Conservation (phyloP, 1,140 invertebrate genomes). For the Yoshiicerus persimilis region DNA sequence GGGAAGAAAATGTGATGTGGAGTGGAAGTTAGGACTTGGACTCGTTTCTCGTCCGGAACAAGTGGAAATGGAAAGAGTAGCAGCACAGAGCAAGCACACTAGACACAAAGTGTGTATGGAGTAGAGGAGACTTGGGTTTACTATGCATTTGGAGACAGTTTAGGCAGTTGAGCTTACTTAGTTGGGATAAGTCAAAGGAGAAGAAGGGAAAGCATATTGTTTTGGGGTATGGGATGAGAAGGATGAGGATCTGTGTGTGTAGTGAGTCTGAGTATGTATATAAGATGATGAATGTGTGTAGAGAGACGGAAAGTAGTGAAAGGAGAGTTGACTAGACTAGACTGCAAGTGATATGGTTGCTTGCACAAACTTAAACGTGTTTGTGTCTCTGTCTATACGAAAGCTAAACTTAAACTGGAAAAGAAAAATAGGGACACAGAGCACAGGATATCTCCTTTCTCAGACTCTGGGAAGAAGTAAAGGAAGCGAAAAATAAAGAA, state of each 20-base stretch:
- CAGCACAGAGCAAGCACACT: not conserved
- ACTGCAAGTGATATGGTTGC: slow-evolving; percentile 6
- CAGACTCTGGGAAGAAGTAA: not conserved
- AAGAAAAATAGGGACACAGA: not conserved
- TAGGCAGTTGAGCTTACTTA: not conserved
- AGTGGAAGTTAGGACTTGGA: not conserved
- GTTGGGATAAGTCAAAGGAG: not conserved
- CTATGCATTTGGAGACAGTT: not conserved
- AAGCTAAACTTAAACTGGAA: not conserved
- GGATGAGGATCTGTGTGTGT: not conserved
- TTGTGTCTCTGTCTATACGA: not conserved
- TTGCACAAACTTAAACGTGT: slow-evolving; percentile 17
- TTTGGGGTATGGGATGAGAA: not conserved
- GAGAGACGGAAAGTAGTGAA: not conserved
- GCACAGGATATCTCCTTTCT: not conserved
- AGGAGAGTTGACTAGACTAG: not conserved
- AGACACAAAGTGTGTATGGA: no score
- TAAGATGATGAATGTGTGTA: slow-evolving; percentile 11
- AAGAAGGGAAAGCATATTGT: not conserved
- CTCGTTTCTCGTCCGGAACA: not conserved
- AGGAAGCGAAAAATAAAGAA: slow-evolving; percentile 1
- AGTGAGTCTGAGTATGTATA: not conserved
- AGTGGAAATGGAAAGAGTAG: not conserved
- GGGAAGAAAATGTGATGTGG: slow-evolving; percentile 8
- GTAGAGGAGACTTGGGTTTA: not conserved